A percentile compares a stretch with the other conserved stretches of the same genome.
phyloP scores from a whole-genome alignment of 2,888 invertebrate genomes.

The Limulus polyphemus region DNA sequence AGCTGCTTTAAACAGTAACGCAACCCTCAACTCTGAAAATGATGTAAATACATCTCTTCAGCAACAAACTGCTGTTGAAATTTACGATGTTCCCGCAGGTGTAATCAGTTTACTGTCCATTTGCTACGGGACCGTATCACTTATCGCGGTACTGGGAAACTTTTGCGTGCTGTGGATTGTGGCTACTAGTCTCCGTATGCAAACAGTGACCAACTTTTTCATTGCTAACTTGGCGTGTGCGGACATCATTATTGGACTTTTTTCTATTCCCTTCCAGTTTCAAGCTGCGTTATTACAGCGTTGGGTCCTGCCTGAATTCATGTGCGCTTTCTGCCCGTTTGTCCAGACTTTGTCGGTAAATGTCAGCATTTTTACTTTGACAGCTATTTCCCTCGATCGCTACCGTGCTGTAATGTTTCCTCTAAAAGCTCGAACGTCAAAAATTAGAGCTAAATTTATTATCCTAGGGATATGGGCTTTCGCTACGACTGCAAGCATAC shows the following conservation, averaged over 20 bases:
- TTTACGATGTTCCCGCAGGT: constrained; percentile 60
- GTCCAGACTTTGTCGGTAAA: constrained; percentile 67
- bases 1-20: no score
- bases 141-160: constrained; percentile 68
- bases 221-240: constrained; percentile 73
- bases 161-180: constrained; percentile 74
- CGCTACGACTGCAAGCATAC: constrained; percentile 45
- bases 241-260: constrained; percentile 71
- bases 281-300: constrained; percentile 74
- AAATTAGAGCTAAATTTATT: constrained; percentile 56
- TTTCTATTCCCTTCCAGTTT: constrained; percentile 77
- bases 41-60: no score
- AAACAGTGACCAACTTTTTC: constrained; percentile 69
- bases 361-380: constrained; percentile 76
- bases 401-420: constrained; percentile 46
- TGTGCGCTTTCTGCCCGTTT: constrained; percentile 80
- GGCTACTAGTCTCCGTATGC: constrained; percentile 60
- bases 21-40: no score
- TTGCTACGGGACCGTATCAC: constrained; percentile 67
- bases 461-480: constrained; percentile 62
- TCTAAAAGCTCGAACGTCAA: constrained; percentile 55
- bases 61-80: no score
- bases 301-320: constrained; percentile 71
- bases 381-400: constrained; percentile 72
- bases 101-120: constrained; percentile 60